A percentile compares a stretch with the other conserved stretches of the same genome.
phyloP scores from a whole-genome alignment of 1,140 invertebrate genomes.

The Eulimnadia texana region DNA sequence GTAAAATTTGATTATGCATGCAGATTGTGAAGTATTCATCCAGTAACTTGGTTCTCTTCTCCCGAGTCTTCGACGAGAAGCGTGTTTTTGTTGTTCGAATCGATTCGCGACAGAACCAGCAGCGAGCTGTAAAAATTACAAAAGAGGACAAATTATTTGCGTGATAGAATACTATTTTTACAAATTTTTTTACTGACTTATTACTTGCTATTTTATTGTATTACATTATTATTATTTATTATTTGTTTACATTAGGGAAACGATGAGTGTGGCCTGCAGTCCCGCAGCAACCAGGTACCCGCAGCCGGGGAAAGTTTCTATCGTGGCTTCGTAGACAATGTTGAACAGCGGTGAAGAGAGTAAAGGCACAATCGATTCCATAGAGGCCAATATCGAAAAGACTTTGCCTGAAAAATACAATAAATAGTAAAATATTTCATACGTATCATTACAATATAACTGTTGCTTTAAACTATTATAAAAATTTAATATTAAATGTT shows the following conservation, averaged over 20 bases:
- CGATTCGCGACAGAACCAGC: background rate
- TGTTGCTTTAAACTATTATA: background rate
- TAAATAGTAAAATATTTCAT: too few relatives aligned
- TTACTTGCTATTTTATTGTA: background rate
- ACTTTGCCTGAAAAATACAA: conserved; percentile 35
- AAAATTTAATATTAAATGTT: background rate
- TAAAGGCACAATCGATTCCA: conserved; percentile 44
- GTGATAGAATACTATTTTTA: background rate
- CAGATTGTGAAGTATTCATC: too few relatives aligned
- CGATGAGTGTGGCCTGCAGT: background rate
- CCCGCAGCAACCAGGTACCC: conserved; percentile 2
- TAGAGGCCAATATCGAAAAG: conserved; percentile 42
- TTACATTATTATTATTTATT: background rate
- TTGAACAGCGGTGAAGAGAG: conserved; percentile 42
- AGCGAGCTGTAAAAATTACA: background rate
- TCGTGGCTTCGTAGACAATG: conserved; percentile 33
- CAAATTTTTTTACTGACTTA: background rate
- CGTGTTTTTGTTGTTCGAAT: background rate
- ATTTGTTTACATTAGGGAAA: conserved; percentile 1
- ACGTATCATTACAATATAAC: too few relatives aligned
- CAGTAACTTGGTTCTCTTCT: too few relatives aligned
- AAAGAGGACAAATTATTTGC: background rate
- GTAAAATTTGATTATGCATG: too few relatives aligned
- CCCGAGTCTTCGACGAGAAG: too few relatives aligned
- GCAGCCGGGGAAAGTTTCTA: conserved; percentile 10